Base-by-base conservation (phyloP, 2,888 invertebrate genomes). In the Agrotis ipsilon region DNA sequence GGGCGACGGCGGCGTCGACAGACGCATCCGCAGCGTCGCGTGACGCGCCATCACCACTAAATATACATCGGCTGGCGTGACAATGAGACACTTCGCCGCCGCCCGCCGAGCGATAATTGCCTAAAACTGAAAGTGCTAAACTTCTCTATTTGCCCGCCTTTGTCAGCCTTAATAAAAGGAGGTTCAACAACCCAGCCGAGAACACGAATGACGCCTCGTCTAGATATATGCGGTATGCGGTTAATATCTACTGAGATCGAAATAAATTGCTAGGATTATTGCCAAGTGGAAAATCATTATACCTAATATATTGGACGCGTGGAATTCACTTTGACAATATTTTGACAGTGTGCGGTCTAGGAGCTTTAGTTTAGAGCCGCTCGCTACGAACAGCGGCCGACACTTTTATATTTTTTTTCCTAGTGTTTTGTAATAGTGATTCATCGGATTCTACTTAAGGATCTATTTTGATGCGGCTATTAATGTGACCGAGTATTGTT, bases 291-390 rank as follows among this genome's bases (percentile, higher is more conserved):
- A 93, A 94, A 95, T 94, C 94, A 93, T 93, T 94, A 91, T 94
- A 72, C 74, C 78, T 75, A 96, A 95, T 94, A 95, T 96, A 96
- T 95, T 94, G 92, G 95, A 94, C 95, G 91, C 91, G 91, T 81
- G 95, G 95, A 95, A 96, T 96, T 96, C 94, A 90, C 92, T 94
- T 94, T 94, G 95, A 96, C 95, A 96, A 94, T 96, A 96, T 96
- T 96, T 95, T 96, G 96, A 96, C 96, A 96, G 91, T 90, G 89
- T 88, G 94, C 93, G 94, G 93, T 92, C 91, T 90, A 85, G 82
- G 88, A 91, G 92, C 94, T 85, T 84, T 84, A 85, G 83, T 94
- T 93, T 92, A 93, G 89, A 91, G 88, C 85, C 89, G 90, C 82
- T 88, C 85, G 87, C 90, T 81, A 86, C 83, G 88, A 87, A 86